A percentile compares a stretch with the other conserved stretches of the same genome.
phyloP scores from a whole-genome alignment of 2,113 vertebrate species.

The Sturnira hondurensis region DNA sequence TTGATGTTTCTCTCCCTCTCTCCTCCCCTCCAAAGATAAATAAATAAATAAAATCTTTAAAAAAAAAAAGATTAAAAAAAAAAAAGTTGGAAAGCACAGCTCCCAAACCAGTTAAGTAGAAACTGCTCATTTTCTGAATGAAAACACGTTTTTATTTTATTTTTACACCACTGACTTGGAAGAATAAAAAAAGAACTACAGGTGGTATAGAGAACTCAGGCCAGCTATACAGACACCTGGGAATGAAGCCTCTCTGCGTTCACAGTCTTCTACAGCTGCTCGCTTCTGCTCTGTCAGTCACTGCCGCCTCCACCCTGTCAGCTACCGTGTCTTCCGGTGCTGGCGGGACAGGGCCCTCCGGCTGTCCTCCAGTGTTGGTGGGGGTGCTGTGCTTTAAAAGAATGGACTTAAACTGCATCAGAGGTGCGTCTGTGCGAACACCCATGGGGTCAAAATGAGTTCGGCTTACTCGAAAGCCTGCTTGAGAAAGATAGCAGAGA shows the following conservation, averaged over 20 bases:
- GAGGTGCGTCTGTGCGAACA: constrained; percentile 90
- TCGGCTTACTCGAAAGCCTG: constrained; percentile 93
- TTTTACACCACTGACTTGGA: constrained; percentile 31
- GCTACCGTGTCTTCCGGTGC: constrained; percentile 63
- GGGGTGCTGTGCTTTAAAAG: constrained; percentile 93
- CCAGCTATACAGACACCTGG: neutral
- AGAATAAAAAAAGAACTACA: neutral
- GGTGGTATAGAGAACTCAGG: neutral
- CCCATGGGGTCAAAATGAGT: constrained; percentile 98
- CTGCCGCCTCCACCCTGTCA: constrained; percentile 43
- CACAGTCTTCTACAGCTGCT: neutral
- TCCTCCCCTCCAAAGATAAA: no score
- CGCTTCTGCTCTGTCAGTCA: constrained; percentile 1
- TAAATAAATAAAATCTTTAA: no score
- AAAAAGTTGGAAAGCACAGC: constrained; percentile 49
- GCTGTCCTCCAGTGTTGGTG: constrained; percentile 80
- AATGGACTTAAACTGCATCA: constrained; percentile 91
- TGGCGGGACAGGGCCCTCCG: constrained; percentile 67
- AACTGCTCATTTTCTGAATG: constrained; percentile 55
- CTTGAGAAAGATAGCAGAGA: constrained; percentile 90
- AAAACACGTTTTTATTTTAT: constrained; percentile 49
- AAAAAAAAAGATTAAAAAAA: no score
- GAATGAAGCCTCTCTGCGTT: rapidly evolving
- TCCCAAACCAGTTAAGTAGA: constrained; percentile 58
- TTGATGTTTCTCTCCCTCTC: no score